Evolutionary conservation across 2,888 invertebrate species (phyloP), one percentile per base, ranked within the genome.

Genomic region (Aethes cnicana): DNA sequence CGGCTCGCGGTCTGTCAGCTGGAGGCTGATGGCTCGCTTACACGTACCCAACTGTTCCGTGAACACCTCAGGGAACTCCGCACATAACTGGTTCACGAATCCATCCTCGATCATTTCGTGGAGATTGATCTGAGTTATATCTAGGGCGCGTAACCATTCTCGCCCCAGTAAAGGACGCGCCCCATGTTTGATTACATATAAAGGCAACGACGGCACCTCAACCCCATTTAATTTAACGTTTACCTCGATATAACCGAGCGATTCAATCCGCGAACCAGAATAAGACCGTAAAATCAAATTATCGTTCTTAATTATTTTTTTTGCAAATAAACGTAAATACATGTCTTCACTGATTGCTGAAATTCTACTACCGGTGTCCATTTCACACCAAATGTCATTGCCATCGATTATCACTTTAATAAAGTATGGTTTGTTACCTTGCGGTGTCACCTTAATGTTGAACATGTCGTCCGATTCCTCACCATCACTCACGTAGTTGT

Each of bases 341-440:
- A 46, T 14, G 2, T 30, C 25, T 5, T 58, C 42, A 18, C 30
- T 52, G 7, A 58, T 53, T 1, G 58, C 56, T 17, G 58, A 48
- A 6, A 58, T 56, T 1, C 47, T 36, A 17, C 55, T 57, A 2
- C 55, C 56, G 0, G 55, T 59, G 26, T 60, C 59, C 2, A 60
- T 42, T 14, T 56, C 53, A 35, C 47, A 57, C 8, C 44, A 6
- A 0, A 55, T 8, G 3, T n/a, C 8, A 0, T 20, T 42, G 3
- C 28, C 21, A 21, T 56, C 58, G 0, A 58, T 26, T 1, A 6
- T 4, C 16, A 56, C 12, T 6, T 36, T 20, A 49, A 56, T 41
- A 54, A 42, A 56, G 25, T 42, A 55, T 5, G 55, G 55, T n/a
- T 43, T 50, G 8, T 50, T 20, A 18, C 43, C 49, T 14, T 14